These are phyloP conservation scores for Phenganax subtilis DNA, from an alignment of 92 coral and sea anemone species.

Conservation along the genomic window DNA sequence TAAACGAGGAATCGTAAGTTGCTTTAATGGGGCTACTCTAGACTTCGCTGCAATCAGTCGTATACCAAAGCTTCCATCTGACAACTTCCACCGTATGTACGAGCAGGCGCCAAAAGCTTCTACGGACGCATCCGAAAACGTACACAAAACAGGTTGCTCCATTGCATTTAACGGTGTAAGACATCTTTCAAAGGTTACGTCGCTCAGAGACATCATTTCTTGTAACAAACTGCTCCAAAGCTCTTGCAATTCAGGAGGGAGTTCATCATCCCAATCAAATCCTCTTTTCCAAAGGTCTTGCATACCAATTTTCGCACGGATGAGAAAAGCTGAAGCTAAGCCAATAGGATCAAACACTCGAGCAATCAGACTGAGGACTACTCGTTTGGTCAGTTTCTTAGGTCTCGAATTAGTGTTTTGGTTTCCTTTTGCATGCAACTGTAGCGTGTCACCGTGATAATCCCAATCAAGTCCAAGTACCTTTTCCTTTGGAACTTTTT, in stretches of 20 bases:
- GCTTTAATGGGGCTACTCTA: slow-evolving; percentile 4
- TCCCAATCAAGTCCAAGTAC: slow-evolving; percentile 2
- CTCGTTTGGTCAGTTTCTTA: slow-evolving; percentile 10
- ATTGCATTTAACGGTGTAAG: slow-evolving; percentile 24
- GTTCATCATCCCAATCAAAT: slow-evolving; percentile 42
- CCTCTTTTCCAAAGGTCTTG: slow-evolving; percentile 41
- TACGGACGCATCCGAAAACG: slow-evolving; percentile 35
- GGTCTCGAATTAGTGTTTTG: not conserved
- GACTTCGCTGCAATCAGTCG: not conserved
- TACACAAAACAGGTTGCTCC: slow-evolving; percentile 34
- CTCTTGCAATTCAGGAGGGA: slow-evolving; percentile 23
- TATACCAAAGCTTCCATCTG: not conserved
- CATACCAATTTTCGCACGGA: slow-evolving; percentile 31
- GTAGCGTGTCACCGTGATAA: not conserved
- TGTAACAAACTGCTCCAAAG: slow-evolving; percentile 21
- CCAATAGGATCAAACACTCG: slow-evolving; percentile 48
- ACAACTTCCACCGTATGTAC: slow-evolving; percentile 38
- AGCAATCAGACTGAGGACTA: slow-evolving; percentile 36
- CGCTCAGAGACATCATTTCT: slow-evolving; percentile 14
- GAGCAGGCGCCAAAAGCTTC: slow-evolving; percentile 46
- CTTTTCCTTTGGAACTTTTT: not conserved
- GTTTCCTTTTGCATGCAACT: not conserved
- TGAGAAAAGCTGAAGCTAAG: slow-evolving; percentile 41
- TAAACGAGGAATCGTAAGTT: not conserved
- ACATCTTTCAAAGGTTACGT: slow-evolving; percentile 17